phyloP scores from a whole-genome alignment of 1,140 invertebrate genomes.

The Pogonognathellus flavescens region DNA sequence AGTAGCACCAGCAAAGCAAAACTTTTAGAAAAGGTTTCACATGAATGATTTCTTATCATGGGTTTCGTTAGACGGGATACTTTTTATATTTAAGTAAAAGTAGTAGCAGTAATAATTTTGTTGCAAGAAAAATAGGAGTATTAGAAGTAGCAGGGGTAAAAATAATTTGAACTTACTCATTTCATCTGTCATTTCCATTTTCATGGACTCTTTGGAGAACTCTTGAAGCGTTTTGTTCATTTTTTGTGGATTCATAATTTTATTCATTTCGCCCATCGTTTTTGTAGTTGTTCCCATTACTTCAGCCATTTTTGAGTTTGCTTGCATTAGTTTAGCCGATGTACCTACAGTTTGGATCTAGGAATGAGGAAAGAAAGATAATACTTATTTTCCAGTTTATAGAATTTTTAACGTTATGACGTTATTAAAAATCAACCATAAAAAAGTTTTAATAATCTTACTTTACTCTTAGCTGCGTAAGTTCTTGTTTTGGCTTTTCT shows the following conservation, averaged over 20 bases:
- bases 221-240: conserved; percentile 84
- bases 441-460: too few species aligned
- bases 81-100: too few species aligned
- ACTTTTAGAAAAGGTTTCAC: too few species aligned
- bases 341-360: conserved; percentile 83
- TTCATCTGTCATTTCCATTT: conserved; percentile 96
- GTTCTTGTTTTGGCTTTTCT: conserved; percentile 89
- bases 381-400: too few species aligned
- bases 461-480: conserved; percentile 82
- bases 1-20: too few species aligned
- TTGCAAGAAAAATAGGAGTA: background rate
- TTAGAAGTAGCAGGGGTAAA: background rate
- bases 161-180: conserved; percentile 78
- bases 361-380: too few species aligned
- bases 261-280: conserved; percentile 90
- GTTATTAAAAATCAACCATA: too few species aligned
- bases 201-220: conserved; percentile 85
- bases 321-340: conserved; percentile 89
- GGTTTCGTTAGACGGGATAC: too few species aligned
- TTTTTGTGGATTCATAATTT: conserved; percentile 87
- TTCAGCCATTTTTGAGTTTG: conserved; percentile 86
- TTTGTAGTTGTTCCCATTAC: conserved; percentile 89
- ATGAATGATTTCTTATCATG: too few species aligned
- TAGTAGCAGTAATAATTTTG: background rate
- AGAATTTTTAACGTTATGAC: too few species aligned